Conservation (phyloP, 1,140 invertebrate genomes). For the Pseudomyrmex pallidus region DNA sequence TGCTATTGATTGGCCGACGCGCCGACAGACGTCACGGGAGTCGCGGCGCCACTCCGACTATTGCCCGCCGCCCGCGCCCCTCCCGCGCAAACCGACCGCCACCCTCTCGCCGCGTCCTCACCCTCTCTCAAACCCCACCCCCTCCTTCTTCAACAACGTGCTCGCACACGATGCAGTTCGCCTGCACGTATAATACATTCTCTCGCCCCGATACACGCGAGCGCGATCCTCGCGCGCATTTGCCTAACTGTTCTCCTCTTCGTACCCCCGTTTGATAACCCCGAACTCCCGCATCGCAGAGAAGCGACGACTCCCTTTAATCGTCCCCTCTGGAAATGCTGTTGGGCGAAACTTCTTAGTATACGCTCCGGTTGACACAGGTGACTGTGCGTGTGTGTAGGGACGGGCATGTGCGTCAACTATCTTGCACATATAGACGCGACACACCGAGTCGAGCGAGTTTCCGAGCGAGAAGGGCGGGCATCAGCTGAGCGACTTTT, state of each 20-base stretch:
- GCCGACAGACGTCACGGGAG: constrained; percentile 86
- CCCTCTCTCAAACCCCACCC: constrained; percentile 44
- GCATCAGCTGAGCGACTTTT: constrained; percentile 52
- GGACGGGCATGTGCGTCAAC: neutral
- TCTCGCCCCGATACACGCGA: constrained; percentile 11
- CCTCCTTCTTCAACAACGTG: constrained; percentile 38
- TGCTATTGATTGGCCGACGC: constrained; percentile 86
- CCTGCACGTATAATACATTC: constrained; percentile 31
- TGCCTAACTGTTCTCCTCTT: constrained; percentile 21
- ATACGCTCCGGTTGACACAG: constrained; percentile 18
- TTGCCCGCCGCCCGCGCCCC: constrained; percentile 75
- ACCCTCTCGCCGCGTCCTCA: constrained; percentile 25
- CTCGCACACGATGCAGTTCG: constrained; percentile 35
- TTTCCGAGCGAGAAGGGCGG: neutral
- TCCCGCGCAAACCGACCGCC: constrained; percentile 57
- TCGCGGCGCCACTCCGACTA: constrained; percentile 85
- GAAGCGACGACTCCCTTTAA: constrained; percentile 54
- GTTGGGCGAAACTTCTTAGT: constrained; percentile 56
- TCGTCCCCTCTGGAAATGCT: constrained; percentile 46
- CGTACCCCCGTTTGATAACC: constrained; percentile 40
- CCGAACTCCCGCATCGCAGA: constrained; percentile 41
- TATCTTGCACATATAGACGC: neutral
- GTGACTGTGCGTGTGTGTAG: constrained; percentile 7
- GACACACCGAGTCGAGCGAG: neutral
- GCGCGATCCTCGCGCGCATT: constrained; percentile 24